Conservation (phyloP, 2,113 vertebrate genomes). For the Phodopus roborovskii region DNA sequence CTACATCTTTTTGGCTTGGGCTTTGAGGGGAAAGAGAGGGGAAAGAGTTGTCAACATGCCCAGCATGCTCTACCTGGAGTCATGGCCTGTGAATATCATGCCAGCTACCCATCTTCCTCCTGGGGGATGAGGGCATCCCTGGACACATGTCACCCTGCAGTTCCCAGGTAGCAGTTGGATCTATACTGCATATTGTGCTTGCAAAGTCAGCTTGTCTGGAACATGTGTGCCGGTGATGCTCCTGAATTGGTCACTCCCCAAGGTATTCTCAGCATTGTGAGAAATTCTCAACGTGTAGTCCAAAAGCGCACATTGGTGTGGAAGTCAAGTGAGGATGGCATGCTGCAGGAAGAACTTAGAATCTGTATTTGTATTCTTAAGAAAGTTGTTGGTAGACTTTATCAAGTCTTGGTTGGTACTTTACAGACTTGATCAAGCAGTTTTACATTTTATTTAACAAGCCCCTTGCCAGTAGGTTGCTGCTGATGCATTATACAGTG, state of each 20-base stretch:
- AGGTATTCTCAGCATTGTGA: not conserved
- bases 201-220: not conserved
- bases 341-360: not conserved
- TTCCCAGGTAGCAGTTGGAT: not conserved
- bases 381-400: not conserved
- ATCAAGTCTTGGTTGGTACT: not conserved
- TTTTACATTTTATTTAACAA: not conserved
- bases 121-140: not conserved
- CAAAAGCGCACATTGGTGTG: not conserved
- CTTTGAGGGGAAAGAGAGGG: not conserved
- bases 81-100: not conserved
- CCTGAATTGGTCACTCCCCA: not conserved
- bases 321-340: not conserved
- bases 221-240: not conserved
- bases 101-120: not conserved
- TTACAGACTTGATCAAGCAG: not conserved
- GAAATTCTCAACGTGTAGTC: not conserved
- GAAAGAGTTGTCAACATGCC: not conserved
- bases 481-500: not conserved
- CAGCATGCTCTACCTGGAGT: not conserved
- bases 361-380: not conserved
- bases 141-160: not conserved
- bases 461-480: not conserved
- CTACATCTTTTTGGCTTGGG: not conserved
- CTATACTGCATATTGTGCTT: not conserved